Evolutionary conservation across 2,113 vertebrate species (phyloP).

Genomic region (Tapirus terrestris): DNA sequence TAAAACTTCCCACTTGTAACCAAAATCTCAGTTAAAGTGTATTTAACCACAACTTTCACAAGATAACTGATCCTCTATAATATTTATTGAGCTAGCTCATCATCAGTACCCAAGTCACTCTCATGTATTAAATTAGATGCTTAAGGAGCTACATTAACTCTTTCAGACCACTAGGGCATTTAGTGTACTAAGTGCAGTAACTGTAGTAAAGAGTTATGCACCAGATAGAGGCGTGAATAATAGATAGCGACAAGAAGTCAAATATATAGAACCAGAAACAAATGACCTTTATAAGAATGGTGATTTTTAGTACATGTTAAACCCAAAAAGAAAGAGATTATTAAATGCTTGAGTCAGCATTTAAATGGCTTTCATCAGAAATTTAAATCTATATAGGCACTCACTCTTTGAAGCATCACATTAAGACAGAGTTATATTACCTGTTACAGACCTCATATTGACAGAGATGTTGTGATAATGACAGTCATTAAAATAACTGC

Average conservation of each 20-base stretch:
- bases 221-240: neutral
- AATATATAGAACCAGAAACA: neutral
- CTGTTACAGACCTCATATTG: slow-evolving; percentile 46
- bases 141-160: slow-evolving; percentile 44
- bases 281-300: neutral
- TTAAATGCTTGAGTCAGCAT: slow-evolving; percentile 41
- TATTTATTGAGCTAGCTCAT: slow-evolving; percentile 31
- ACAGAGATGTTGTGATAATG: slow-evolving; percentile 54
- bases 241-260: neutral
- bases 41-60: slow-evolving; percentile 55
- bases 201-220: neutral
- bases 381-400: slow-evolving; percentile 28
- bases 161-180: slow-evolving; percentile 7
- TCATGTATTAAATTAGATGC: slow-evolving; percentile 51
- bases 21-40: slow-evolving; percentile 73
- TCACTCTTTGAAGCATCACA: slow-evolving; percentile 29
- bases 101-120: slow-evolving; percentile 28
- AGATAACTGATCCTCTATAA: slow-evolving; percentile 64
- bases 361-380: slow-evolving; percentile 30
- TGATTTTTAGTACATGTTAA: neutral
- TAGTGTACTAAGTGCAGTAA: neutral
- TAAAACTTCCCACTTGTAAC: slow-evolving; percentile 73
- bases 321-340: slow-evolving; percentile 56
- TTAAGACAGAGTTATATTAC: slow-evolving; percentile 8
- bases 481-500: slow-evolving; percentile 57